Percentiles rank a stretch among this genome's conserved stretches.
Conservation (phyloP, 2,888 invertebrate species). For the Heliconius ethilla region DNA sequence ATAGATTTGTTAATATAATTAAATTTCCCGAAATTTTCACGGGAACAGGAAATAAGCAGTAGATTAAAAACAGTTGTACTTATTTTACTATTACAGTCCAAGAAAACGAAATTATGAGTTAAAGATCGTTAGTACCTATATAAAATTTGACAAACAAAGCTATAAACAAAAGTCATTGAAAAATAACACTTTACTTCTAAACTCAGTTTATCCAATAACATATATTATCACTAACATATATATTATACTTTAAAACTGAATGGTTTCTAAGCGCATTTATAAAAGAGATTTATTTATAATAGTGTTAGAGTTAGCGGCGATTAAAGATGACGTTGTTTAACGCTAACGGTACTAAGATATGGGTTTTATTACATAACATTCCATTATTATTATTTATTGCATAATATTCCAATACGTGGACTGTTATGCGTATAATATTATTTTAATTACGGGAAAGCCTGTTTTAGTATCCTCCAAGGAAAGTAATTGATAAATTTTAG, state of each 20-base stretch:
- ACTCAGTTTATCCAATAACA: not conserved
- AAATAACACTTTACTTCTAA: not conserved
- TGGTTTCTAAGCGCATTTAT: slow-evolving; percentile 40
- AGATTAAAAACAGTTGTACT: too few species aligned
- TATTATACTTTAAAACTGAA: slow-evolving; percentile 30
- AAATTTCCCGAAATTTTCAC: too few species aligned
- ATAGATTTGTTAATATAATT: too few species aligned
- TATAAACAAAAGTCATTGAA: not conserved
- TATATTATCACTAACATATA: not conserved
- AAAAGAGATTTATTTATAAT: slow-evolving; percentile 31
- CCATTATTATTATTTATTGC: too few species aligned
- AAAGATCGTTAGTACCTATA: not conserved
- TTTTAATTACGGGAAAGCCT: too few species aligned
- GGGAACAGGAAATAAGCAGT: too few species aligned
- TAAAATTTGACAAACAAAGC: slow-evolving; percentile 1
- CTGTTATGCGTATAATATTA: not conserved
- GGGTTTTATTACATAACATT: not conserved
- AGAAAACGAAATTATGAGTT: not conserved
- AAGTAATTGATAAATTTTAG: not conserved
- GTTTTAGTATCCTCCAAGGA: not conserved
- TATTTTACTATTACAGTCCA: not conserved
- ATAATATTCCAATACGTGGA: not conserved
- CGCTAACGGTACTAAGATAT: not conserved
- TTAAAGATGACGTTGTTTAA: not conserved
- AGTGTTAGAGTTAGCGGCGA: slow-evolving; percentile 24